A percentile compares a stretch with the other conserved stretches of the same genome.
phyloP scores from a whole-genome alignment of 2,888 invertebrate species.

The Plutella xylostella region DNA sequence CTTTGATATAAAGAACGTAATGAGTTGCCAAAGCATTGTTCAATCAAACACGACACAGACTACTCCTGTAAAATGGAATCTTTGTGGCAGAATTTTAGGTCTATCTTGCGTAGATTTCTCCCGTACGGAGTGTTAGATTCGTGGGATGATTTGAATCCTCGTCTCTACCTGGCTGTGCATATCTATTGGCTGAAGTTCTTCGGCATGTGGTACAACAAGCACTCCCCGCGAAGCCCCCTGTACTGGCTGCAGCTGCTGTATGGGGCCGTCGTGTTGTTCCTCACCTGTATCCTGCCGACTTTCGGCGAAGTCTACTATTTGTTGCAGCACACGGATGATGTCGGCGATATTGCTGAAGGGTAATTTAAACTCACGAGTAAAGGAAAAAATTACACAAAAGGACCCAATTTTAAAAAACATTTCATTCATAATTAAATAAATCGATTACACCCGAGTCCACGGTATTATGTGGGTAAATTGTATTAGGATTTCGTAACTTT shows the following conservation, averaged over 20 bases:
- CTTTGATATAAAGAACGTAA: constrained; percentile 34
- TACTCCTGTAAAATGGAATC: no score
- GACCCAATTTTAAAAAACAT: no score
- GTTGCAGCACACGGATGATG: constrained; percentile 71
- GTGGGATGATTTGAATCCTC: constrained; percentile 53
- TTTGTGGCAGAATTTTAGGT: constrained; percentile 2
- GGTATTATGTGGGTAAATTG: no score
- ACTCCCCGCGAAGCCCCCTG: constrained; percentile 29
- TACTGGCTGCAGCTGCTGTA: constrained; percentile 52
- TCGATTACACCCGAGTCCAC: no score
- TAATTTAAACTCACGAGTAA: constrained; percentile 22
- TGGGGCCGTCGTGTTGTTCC: constrained; percentile 42
- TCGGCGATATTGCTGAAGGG: constrained; percentile 71
- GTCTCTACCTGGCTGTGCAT: constrained; percentile 53
- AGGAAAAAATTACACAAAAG: no score
- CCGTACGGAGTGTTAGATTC: constrained; percentile 51
- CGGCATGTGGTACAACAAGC: constrained; percentile 58
- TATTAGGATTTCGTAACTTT: no score
- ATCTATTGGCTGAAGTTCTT: constrained; percentile 64
- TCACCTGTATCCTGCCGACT: constrained; percentile 61
- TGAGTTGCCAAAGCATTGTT: constrained; percentile 37
- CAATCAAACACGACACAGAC: constrained; percentile 20
- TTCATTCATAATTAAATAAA: no score
- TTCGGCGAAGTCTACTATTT: constrained; percentile 76
- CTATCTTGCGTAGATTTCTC: constrained; percentile 30